Conservation (phyloP, 2,113 vertebrate genomes). For the Coreoperca whiteheadi region DNA sequence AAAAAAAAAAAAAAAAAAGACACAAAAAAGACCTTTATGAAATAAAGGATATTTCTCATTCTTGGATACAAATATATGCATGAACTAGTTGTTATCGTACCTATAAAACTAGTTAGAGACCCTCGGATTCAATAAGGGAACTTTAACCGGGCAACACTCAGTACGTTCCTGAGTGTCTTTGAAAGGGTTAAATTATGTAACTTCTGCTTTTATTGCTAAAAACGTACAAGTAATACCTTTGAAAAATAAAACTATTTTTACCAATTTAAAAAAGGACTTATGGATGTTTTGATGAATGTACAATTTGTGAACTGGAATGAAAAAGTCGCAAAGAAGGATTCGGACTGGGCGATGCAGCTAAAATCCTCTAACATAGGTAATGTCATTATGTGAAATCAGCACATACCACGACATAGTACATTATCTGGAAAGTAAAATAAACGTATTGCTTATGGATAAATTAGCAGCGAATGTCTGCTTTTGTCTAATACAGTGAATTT, state of each 20-base stretch:
- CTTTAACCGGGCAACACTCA: not conserved
- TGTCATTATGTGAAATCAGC: not conserved
- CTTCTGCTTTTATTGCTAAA: constrained; percentile 1
- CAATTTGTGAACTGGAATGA: not conserved
- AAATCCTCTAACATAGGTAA: not conserved
- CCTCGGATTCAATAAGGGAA: not conserved
- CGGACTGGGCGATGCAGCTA: not conserved
- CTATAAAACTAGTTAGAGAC: not conserved
- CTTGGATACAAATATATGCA: not conserved
- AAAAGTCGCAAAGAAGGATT: too few relatives aligned
- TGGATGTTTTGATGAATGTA: not conserved
- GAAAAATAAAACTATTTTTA: not conserved
- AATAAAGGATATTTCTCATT: not conserved
- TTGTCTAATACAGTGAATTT: not conserved
- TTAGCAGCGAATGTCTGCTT: not conserved
- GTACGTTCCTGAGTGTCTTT: not conserved
- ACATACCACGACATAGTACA: not conserved
- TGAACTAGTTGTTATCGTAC: not conserved
- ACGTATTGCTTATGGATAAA: not conserved
- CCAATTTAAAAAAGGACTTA: not conserved
- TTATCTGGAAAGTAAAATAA: not conserved
- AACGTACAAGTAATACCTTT: not conserved
- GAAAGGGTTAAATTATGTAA: constrained; percentile 28
- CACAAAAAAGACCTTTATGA: too few relatives aligned
- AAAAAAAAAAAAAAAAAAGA: too few relatives aligned